These are phyloP conservation scores for Aphodius sticticus DNA, from an alignment of 2,888 invertebrate species.

Conservation along the genomic window DNA sequence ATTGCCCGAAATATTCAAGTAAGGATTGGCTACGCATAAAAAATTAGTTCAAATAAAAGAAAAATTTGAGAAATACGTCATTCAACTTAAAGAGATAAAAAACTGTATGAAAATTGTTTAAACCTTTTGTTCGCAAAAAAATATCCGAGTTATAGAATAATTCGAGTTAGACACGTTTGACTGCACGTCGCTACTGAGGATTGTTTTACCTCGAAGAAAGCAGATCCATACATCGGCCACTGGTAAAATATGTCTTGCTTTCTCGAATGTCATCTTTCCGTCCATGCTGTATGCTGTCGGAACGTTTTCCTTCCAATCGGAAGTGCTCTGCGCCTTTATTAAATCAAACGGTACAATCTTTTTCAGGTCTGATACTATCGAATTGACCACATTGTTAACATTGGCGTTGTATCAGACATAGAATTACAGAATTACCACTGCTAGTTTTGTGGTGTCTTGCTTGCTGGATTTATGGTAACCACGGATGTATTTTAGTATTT, in stretches of 20 bases:
- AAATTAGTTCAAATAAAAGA: too few species aligned
- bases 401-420: slow-evolving; percentile 77
- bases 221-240: slow-evolving; percentile 92
- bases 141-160: too few species aligned
- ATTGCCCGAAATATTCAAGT: too few species aligned
- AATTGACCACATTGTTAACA: slow-evolving; percentile 62
- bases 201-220: slow-evolving; percentile 95
- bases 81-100: too few species aligned
- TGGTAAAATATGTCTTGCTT: slow-evolving; percentile 83
- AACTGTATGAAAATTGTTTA: too few species aligned
- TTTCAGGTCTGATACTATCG: slow-evolving; percentile 61
- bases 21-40: too few species aligned
- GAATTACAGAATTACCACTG: slow-evolving; percentile 82
- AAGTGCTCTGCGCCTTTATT: slow-evolving; percentile 71
- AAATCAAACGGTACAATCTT: slow-evolving; percentile 83
- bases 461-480: slow-evolving; percentile 88
- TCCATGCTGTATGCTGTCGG: slow-evolving; percentile 69
- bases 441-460: slow-evolving; percentile 82
- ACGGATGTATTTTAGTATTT: slow-evolving; percentile 91
- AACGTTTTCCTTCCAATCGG: slow-evolving; percentile 86
- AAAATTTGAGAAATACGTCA: too few species aligned
- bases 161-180: too few species aligned
- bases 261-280: slow-evolving; percentile 68
- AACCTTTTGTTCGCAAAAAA: too few species aligned
- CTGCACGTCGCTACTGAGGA: too few species aligned